Base-by-base conservation (phyloP, 2,113 vertebrate species). In the Myrmecophaga tridactyla region DNA sequence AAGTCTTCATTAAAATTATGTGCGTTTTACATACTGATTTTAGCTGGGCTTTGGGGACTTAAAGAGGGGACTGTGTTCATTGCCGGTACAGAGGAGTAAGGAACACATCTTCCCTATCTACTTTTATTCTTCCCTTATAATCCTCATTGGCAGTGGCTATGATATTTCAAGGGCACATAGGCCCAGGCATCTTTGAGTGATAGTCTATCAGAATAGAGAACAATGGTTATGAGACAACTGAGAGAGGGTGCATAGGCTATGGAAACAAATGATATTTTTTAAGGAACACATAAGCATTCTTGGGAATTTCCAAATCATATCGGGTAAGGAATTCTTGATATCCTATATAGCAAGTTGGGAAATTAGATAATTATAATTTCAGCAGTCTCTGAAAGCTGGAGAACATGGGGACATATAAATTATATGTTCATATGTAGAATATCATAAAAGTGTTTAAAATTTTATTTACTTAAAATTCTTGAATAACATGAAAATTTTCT, bases 331-430 rank as follows among this genome's bases (percentile, higher is more conserved):
- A 86, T 75, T 58, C 0, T 60, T 10, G 89, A 67, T 75, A 85
- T 75, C 7, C 15, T 92, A 2, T 1, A 18, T 70, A 27, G 14
- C 17, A 75, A 13, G 1, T 43, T 69, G 23, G 21, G 21, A 31
- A 89, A 65, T 63, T 41, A 69, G 70, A 78, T 4, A 17, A 27
- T 29, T 51, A 29, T 43, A 90, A 34, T 69, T 90, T 92, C 15
- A 27, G 6, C 8, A 73, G 65, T 81, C 14, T 86, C 63, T 96
- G 63, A 62, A 75, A 92, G 58, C 62, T 63, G 20, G 39, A 94
- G 62, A 84, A 80, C n/a, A 36, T 90, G 56, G 65, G 90, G 94
- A 43, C 17, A 25, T 65, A 25, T 86, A 91, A 78, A 80, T 93
- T 80, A 69, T 43, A 41, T 51, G 12, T 21, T 13, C 29, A 14